phyloP scores from a whole-genome alignment of 2,888 invertebrate species.

The Caenorhabditis macrosperma region DNA sequence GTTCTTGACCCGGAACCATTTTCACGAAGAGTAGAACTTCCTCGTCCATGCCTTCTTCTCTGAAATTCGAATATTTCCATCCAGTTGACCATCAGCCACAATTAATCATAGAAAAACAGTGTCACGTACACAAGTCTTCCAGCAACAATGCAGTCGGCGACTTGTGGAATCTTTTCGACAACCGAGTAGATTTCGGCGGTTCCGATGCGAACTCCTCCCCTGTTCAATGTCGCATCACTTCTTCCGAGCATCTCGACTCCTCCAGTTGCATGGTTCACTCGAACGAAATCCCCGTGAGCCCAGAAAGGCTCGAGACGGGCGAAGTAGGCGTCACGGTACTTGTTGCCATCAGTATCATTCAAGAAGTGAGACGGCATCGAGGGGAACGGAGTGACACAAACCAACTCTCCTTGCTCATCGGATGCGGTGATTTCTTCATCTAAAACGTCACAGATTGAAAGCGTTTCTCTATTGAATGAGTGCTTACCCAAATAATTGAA shows the following conservation, averaged over 20 bases:
- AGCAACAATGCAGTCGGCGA: slow-evolving; percentile 83
- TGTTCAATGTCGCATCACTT: slow-evolving; percentile 84
- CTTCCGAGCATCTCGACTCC: slow-evolving; percentile 84
- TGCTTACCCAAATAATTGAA: slow-evolving; percentile 81
- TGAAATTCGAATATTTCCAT: too few relatives aligned
- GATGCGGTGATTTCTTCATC: slow-evolving; percentile 79
- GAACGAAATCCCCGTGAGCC: slow-evolving; percentile 84
- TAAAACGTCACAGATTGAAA: slow-evolving; percentile 56
- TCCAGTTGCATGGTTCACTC: slow-evolving; percentile 82
- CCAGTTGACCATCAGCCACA: too few relatives aligned
- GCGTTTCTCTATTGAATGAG: neutral
- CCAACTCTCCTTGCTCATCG: slow-evolving; percentile 83
- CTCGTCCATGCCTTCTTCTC: slow-evolving; percentile 82
- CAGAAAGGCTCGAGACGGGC: slow-evolving; percentile 81
- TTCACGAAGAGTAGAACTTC: slow-evolving; percentile 83
- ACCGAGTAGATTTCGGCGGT: slow-evolving; percentile 84
- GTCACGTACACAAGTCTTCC: slow-evolving; percentile 81
- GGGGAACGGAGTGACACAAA: slow-evolving; percentile 83
- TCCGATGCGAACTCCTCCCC: slow-evolving; percentile 84
- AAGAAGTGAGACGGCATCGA: slow-evolving; percentile 84
- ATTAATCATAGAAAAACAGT: slow-evolving; percentile 4
- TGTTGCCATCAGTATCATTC: slow-evolving; percentile 80
- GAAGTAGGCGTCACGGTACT: slow-evolving; percentile 70
- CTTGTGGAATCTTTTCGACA: slow-evolving; percentile 83
- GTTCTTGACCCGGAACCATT: slow-evolving; percentile 79